phyloP scores from a whole-genome alignment of 2,888 invertebrate species.

The Leptogaster cylindrica region DNA sequence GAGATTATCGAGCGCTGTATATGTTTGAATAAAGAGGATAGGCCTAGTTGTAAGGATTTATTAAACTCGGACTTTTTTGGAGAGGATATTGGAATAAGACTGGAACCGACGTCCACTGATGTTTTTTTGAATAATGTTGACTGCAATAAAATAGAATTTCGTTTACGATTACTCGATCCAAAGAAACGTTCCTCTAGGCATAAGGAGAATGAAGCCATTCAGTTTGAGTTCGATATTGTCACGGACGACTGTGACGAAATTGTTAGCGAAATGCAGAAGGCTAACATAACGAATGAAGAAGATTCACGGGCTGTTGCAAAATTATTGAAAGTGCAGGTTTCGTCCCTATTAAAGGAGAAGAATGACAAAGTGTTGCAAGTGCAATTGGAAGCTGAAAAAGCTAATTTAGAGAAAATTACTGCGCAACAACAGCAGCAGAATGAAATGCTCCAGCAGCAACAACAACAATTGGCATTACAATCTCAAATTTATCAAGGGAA shows the following conservation, averaged over 20 bases:
- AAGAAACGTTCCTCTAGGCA: conserved; percentile 97
- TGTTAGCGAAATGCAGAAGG: conserved; percentile 93
- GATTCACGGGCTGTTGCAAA: conserved; percentile 91
- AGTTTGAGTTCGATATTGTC: conserved; percentile 95
- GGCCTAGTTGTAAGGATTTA: conserved; percentile 92
- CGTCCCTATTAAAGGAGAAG: conserved; percentile 64
- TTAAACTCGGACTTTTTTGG: conserved; percentile 96
- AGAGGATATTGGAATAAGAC: conserved; percentile 78
- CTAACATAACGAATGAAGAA: conserved; percentile 93
- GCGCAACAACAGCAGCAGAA: conserved; percentile 60
- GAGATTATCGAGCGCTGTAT: conserved; percentile 98
- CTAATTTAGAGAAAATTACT: conserved; percentile 62
- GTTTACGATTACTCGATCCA: conserved; percentile 92
- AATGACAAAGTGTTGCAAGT: conserved; percentile 69
- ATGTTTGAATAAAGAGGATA: conserved; percentile 83
- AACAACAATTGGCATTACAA: no score
- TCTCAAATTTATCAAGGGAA: no score
- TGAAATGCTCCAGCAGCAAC: neutral
- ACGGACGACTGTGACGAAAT: conserved; percentile 93
- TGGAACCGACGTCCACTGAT: conserved; percentile 70
- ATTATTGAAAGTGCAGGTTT: conserved; percentile 82
- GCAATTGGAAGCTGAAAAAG: conserved; percentile 68
- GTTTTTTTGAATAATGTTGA: conserved; percentile 69
- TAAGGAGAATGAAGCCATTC: conserved; percentile 98
- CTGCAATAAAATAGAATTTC: conserved; percentile 81